These are phyloP conservation scores for Drosophila pandora DNA, from an alignment of 1,140 invertebrate genomes.

Conservation along the genomic window DNA sequence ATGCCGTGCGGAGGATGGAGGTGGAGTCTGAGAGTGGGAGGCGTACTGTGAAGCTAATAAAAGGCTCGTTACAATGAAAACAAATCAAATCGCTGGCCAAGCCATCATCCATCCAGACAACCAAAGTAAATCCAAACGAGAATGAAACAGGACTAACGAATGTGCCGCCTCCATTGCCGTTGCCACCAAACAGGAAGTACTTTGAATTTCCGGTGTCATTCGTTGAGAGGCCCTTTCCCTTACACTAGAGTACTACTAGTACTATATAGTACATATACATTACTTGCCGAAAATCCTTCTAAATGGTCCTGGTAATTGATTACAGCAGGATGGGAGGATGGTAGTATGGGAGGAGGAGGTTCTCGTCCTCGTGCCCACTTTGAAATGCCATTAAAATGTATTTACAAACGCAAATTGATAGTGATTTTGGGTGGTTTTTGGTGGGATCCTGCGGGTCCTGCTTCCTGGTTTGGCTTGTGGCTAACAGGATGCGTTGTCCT, in stretches of 20 bases:
- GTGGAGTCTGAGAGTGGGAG: not conserved
- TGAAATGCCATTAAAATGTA: slow-evolving; percentile 82
- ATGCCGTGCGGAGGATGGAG: not conserved
- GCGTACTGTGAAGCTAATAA: slow-evolving; percentile 66
- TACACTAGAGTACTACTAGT: not conserved
- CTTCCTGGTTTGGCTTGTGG: slow-evolving; percentile 6
- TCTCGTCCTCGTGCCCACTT: slow-evolving; percentile 55
- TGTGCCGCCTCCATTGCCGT: slow-evolving; percentile 2
- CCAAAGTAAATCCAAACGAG: slow-evolving; percentile 62
- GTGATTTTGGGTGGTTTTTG: slow-evolving; percentile 62
- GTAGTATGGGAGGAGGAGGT: slow-evolving; percentile 20
- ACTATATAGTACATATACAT: not conserved
- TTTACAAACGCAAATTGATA: slow-evolving; percentile 83
- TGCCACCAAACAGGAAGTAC: slow-evolving; percentile 75
- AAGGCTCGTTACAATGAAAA: slow-evolving; percentile 81
- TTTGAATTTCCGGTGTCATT: slow-evolving; percentile 81
- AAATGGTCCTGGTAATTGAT: slow-evolving; percentile 76
- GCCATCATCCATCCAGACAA: slow-evolving; percentile 63
- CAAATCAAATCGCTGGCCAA: slow-evolving; percentile 76
- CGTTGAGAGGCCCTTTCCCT: slow-evolving; percentile 17
- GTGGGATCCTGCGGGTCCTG: slow-evolving; percentile 3
- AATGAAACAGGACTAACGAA: slow-evolving; percentile 52
- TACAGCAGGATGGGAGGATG: slow-evolving; percentile 36
- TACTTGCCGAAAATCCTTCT: slow-evolving; percentile 21
- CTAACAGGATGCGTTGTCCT: not conserved